These are phyloP conservation scores for Caerostris extrusa DNA, from an alignment of 1,140 invertebrate genomes.

Conservation along the genomic window DNA sequence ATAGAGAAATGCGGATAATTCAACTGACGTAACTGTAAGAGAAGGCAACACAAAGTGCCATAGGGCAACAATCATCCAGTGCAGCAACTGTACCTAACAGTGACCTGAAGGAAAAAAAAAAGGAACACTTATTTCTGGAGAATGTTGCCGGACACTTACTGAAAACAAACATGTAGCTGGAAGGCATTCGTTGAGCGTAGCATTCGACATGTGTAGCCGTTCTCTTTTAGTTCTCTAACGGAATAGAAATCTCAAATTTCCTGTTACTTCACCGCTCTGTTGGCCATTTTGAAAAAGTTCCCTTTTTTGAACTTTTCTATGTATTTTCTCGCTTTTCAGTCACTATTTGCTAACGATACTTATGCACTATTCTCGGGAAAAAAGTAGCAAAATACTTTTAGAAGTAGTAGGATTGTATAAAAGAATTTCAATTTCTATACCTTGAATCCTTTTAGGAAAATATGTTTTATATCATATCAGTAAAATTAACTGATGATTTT, in stretches of 20 bases:
- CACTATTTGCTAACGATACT: not conserved
- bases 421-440: no score
- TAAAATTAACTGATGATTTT: no score
- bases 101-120: conserved; percentile 31
- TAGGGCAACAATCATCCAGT: conserved; percentile 62
- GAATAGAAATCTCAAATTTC: conserved; percentile 52
- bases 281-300: conserved; percentile 12
- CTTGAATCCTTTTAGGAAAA: no score
- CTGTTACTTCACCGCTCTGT: not conserved
- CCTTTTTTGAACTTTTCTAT: not conserved
- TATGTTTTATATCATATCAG: no score
- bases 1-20: not conserved
- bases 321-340: not conserved
- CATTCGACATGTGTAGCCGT: conserved; percentile 1
- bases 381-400: not conserved
- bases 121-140: conserved; percentile 59
- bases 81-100: conserved; percentile 69
- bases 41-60: not conserved
- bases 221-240: not conserved
- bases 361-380: not conserved
- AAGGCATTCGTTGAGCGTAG: not conserved
- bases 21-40: not conserved
- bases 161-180: conserved; percentile 54
- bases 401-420: no score
- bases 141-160: conserved; percentile 62